Evolutionary conservation across 2,888 invertebrate species (phyloP).

Genomic region (Bugula neritina): DNA sequence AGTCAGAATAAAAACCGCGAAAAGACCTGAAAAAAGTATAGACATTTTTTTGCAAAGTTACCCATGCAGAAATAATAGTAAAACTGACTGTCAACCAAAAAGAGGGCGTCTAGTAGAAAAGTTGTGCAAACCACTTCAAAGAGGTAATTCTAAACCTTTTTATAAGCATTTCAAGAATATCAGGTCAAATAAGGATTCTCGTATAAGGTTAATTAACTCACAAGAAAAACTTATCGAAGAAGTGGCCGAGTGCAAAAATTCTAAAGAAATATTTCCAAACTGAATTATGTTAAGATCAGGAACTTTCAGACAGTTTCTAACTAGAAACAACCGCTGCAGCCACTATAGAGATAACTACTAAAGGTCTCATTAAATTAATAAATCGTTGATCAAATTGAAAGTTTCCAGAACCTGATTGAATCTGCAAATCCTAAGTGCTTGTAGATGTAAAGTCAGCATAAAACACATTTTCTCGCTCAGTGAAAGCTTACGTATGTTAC

Average conservation of each 20-base stretch:
- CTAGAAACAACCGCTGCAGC: background rate
- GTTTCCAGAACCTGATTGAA: too few species aligned
- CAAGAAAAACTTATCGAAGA: background rate
- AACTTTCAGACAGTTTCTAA: too few species aligned
- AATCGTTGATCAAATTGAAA: background rate
- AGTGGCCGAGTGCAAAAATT: too few species aligned
- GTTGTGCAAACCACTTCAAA: background rate
- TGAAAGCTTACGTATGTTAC: background rate
- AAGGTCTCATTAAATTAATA: background rate
- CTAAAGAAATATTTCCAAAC: background rate
- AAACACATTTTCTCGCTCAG: background rate
- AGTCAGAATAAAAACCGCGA: too few species aligned
- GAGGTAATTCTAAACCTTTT: constrained; percentile 3
- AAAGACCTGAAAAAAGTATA: too few species aligned
- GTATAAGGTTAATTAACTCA: background rate
- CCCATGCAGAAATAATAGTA: too few species aligned
- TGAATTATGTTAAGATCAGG: background rate
- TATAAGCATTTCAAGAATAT: background rate
- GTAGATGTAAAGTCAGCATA: too few species aligned
- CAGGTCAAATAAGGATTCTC: background rate
- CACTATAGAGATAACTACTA: background rate
- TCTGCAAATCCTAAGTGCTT: too few species aligned
- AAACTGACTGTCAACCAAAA: background rate
- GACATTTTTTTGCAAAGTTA: too few species aligned
- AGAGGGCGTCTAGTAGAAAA: background rate